Percentiles rank a stretch among this genome's conserved stretches.
phyloP scores from a whole-genome alignment of 1,140 invertebrate genomes.

The Drosophila pseudoobscura region DNA sequence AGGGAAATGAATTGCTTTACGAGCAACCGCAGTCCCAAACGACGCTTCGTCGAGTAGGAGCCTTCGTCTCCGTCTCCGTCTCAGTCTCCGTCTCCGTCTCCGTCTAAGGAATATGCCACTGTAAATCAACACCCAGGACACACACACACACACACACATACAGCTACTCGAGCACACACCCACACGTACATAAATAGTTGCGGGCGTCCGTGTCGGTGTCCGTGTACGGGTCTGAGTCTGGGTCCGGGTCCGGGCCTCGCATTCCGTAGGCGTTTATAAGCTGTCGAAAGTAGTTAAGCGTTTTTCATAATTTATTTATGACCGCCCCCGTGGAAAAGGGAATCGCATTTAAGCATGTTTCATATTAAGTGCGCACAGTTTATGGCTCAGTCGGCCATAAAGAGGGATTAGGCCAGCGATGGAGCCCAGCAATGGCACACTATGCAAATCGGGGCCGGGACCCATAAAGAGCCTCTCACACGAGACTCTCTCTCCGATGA shows the following conservation, averaged over 20 bases:
- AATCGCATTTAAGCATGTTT: constrained; percentile 74
- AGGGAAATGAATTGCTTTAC: constrained; percentile 81
- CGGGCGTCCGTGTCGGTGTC: constrained; percentile 15
- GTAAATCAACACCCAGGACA: constrained; percentile 70
- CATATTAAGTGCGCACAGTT: constrained; percentile 78
- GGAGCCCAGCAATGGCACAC: constrained; percentile 23
- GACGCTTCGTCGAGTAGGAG: constrained; percentile 8
- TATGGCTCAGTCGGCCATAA: constrained; percentile 71
- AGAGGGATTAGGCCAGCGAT: constrained; percentile 57
- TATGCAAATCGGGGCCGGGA: constrained; percentile 63
- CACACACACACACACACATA: constrained; percentile 10
- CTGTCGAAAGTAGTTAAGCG: constrained; percentile 82
- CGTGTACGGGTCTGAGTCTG: too few relatives aligned
- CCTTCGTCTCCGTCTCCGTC: too few relatives aligned
- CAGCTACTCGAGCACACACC: constrained; percentile 12
- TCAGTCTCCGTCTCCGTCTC: background rate
- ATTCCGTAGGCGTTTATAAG: constrained; percentile 80
- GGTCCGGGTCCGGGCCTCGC: constrained; percentile 19
- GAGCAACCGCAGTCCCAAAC: constrained; percentile 67
- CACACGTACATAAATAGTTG: constrained; percentile 49
- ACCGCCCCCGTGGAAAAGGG: constrained; percentile 44
- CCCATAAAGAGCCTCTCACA: constrained; percentile 20
- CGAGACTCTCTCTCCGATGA: too few relatives aligned
- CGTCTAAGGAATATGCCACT: constrained; percentile 73
- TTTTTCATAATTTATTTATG: constrained; percentile 83